Evolutionary conservation across 2,113 vertebrate genomes (phyloP), one percentile per base, ranked within the genome.

Genomic region (Thunnus maccoyii): DNA sequence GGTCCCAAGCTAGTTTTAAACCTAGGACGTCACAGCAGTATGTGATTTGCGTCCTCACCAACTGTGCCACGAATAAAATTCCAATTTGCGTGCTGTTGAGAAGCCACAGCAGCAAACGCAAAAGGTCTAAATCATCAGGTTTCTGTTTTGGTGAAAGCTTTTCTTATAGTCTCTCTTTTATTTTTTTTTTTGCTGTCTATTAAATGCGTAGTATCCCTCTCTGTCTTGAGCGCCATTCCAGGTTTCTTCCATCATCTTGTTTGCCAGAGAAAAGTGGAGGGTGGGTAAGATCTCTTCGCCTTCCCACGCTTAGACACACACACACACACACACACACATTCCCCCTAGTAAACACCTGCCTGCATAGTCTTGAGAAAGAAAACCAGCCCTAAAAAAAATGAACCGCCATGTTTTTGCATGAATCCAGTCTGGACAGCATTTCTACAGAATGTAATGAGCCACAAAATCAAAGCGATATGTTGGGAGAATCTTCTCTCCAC

Each of bases 171-270:
- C 27, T 32, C 22, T 7, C 36, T 9, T 6, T 22, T 22, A 5
- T 22, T 22, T 22, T 41, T 41, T 41, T 41, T 66, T 58, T 56
- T 72, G 57, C 50, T 4, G 60, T 61, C 18, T 61, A 10, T 67
- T 89, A 86, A 90, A 79, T 85, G 76, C 86, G 81, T 87, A 77
- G 12, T 71, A 27, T 57, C 16, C 30, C 36, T 66, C 65, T 58
- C n/a, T 65, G 51, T 83, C 68, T 22, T 51, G 47, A 67, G 52
- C n/a, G 16, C 74, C 67, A 41, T 84, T 68, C 41, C 52, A 62
- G 61, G 32, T 83, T 88, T 81, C 66, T 61, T 68, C 57, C 71
- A 82, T 83, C 55, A 61, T 82, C 78, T 47, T 74, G 51, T 90
- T 88, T 75, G 67, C 76, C 36, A 47, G 52, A 78, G 66, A 67